phyloP scores from a whole-genome alignment of 2,888 invertebrate genomes.

The Punctoribates punctum region DNA sequence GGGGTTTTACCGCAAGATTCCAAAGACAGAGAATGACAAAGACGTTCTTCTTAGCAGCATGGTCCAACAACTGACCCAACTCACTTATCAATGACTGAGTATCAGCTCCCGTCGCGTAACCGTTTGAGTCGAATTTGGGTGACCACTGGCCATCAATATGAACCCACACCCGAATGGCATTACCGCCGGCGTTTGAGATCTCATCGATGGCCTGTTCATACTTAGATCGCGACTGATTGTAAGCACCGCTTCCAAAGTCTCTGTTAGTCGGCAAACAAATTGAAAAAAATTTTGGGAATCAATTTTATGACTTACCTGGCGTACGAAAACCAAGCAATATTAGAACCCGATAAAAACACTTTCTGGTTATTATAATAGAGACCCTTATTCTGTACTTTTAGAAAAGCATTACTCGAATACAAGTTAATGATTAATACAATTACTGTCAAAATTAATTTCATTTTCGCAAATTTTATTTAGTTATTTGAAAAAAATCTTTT shows the following conservation, averaged over 20 bases:
- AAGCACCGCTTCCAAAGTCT: conserved; percentile 4
- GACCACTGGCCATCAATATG: conserved; percentile 25
- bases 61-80: conserved; percentile 3
- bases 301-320: neutral
- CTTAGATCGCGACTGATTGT: neutral
- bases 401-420: neutral
- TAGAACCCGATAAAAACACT: neutral
- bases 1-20: conserved; percentile 4
- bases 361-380: neutral
- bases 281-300: neutral
- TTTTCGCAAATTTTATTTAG: too few species aligned
- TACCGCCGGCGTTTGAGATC: neutral
- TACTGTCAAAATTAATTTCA: too few species aligned
- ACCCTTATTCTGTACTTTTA: neutral
- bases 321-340: neutral
- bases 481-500: too few species aligned
- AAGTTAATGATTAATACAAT: too few species aligned
- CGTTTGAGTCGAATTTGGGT: neutral
- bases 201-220: neutral
- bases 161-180: neutral
- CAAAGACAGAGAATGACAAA: neutral
- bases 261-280: neutral
- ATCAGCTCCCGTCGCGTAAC: neutral
- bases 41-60: neutral
- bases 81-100: neutral